phyloP scores from a whole-genome alignment of 35 echinoderm and acorn worm genomes.

The Anneissia japonica region DNA sequence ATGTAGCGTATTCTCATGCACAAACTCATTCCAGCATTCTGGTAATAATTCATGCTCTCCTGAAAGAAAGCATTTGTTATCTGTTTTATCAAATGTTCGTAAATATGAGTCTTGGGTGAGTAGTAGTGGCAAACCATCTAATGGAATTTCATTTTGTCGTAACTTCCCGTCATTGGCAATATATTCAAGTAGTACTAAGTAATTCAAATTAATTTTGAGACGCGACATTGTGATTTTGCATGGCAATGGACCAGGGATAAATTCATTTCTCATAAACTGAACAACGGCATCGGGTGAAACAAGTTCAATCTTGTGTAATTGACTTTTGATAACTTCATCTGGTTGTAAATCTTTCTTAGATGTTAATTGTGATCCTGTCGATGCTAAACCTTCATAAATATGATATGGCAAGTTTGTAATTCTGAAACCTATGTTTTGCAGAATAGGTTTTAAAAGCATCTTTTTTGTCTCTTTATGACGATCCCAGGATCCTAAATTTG shows the following conservation, averaged over 20 bases:
- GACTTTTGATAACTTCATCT: background rate
- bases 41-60: background rate
- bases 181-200: slow-evolving; percentile 21
- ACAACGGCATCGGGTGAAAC: slow-evolving; percentile 25
- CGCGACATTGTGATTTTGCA: background rate
- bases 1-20: slow-evolving; percentile 8
- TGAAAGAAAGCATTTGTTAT: slow-evolving; percentile 10
- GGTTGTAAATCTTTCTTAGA: too few species aligned
- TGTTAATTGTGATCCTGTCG: background rate
- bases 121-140: slow-evolving; percentile 39
- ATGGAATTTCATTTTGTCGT: background rate
- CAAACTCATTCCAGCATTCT: slow-evolving; percentile 27
- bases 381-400: background rate
- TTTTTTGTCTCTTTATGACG: background rate
- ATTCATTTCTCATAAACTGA: background rate
- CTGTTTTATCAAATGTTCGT: background rate
- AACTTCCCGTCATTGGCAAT: background rate
- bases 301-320: background rate
- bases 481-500: background rate
- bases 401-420: background rate
- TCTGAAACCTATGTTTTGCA: slow-evolving; percentile 27
- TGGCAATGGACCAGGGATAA: background rate
- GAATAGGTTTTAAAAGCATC: slow-evolving; percentile 6
- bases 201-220: background rate
- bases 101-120: slow-evolving; percentile 32